phyloP scores from a whole-genome alignment of 2,888 invertebrate species.

The Quadriops clusia region DNA sequence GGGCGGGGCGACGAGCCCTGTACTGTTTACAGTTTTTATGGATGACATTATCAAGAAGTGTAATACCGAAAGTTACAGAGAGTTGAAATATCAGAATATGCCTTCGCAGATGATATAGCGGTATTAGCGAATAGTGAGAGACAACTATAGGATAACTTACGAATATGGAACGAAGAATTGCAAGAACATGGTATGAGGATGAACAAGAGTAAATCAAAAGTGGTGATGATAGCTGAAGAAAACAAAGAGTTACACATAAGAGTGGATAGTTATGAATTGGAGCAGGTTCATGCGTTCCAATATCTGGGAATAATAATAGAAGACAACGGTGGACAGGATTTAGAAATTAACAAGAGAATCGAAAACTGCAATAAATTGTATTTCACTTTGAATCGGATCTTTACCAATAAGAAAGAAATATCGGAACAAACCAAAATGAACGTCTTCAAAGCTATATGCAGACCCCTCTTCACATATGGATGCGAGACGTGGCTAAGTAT shows the following conservation, averaged over 20 bases:
- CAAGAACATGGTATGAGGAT: constrained; percentile 7
- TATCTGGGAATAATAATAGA: constrained; percentile 8
- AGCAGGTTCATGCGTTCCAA: constrained; percentile 6
- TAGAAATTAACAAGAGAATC: constrained; percentile 7
- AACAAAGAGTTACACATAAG: constrained; percentile 5
- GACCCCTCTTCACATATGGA: constrained; percentile 8
- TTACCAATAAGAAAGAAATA: too few relatives aligned
- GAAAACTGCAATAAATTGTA: constrained; percentile 6
- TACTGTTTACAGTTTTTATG: constrained; percentile 5
- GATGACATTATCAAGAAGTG: constrained; percentile 6
- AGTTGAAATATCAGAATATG: too few relatives aligned
- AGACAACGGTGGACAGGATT: constrained; percentile 3
- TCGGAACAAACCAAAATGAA: constrained; percentile 6
- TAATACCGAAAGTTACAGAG: too few relatives aligned
- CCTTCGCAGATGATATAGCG: too few relatives aligned
- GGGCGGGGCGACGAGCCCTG: constrained; percentile 5
- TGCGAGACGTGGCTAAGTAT: constrained; percentile 6
- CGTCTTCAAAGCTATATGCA: constrained; percentile 3
- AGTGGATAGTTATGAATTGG: constrained; percentile 5
- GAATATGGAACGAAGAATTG: constrained; percentile 4
- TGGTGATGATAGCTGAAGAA: constrained; percentile 7
- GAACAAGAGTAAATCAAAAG: constrained; percentile 10
- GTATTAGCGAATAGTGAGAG: constrained; percentile 1
- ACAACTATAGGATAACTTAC: constrained; percentile 5
- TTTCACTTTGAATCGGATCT: too few relatives aligned